Evolutionary conservation across 2,797 vertebrate genomes (phyloP).

Genomic region (Phoxinus dragarum): DNA sequence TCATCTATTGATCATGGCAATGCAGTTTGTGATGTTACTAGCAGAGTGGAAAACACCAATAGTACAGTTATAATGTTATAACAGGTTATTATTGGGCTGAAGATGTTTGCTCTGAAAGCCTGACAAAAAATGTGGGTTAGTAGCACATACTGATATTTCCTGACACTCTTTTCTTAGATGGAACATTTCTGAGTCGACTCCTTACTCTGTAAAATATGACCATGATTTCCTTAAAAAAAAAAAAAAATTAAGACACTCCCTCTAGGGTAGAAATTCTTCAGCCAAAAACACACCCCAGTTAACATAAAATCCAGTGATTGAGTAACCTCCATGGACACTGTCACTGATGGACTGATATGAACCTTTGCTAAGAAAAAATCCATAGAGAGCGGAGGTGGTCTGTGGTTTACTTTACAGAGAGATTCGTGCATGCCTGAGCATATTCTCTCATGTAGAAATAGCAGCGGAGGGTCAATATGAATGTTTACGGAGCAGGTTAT

Average conservation of each 20-base stretch:
- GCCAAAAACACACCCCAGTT: background rate
- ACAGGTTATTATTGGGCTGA: background rate
- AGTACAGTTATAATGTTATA: no score
- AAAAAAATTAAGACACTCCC: background rate
- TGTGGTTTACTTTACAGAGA: background rate
- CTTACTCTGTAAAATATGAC: background rate
- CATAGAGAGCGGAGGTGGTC: background rate
- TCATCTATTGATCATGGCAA: background rate
- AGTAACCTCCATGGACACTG: conserved; percentile 17
- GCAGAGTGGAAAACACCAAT: background rate
- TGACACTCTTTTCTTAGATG: background rate
- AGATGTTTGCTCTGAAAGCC: background rate
- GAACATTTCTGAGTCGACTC: background rate
- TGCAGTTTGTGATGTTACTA: background rate
- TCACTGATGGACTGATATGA: conserved; percentile 11
- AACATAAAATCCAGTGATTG: background rate
- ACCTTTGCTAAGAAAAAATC: conserved; percentile 16
- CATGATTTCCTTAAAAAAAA: background rate
- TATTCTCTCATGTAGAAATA: conserved; percentile 25
- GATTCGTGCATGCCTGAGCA: background rate
- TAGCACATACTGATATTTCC: background rate
- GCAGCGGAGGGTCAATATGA: background rate
- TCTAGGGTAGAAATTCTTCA: background rate
- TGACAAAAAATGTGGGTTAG: conserved; percentile 3
- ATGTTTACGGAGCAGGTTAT: conserved; percentile 21